phyloP scores from a whole-genome alignment of 2,113 vertebrate genomes.

The Carettochelys insculpta region DNA sequence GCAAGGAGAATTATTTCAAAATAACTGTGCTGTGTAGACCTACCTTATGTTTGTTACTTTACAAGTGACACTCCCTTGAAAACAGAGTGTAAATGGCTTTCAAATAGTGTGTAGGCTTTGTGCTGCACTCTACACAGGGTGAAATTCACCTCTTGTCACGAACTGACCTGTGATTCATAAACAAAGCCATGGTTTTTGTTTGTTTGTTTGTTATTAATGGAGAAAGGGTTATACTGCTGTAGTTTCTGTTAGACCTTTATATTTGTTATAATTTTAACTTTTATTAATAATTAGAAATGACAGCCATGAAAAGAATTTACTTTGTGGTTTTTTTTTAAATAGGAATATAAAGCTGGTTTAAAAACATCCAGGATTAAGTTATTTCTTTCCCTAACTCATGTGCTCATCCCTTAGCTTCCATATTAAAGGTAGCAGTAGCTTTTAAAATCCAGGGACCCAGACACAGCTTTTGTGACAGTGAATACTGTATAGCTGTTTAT shows the following conservation, averaged over 20 bases:
- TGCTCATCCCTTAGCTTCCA: neutral
- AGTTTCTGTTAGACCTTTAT: neutral
- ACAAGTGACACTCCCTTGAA: neutral
- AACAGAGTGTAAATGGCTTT: neutral
- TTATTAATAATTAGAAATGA: neutral
- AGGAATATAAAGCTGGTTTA: neutral
- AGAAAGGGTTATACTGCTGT: neutral
- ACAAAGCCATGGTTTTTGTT: too few relatives aligned
- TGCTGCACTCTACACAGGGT: neutral
- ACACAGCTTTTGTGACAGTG: neutral
- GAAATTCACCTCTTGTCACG: neutral
- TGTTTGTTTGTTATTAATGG: neutral
- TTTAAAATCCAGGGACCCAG: neutral
- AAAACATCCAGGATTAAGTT: neutral
- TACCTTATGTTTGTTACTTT: neutral
- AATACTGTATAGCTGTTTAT: neutral
- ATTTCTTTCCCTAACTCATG: neutral
- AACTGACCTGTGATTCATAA: neutral
- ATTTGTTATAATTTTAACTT: neutral
- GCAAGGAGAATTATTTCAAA: too few relatives aligned
- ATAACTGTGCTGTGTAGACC: too few relatives aligned
- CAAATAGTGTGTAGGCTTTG: neutral
- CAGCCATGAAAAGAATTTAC: neutral
- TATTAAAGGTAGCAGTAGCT: neutral
- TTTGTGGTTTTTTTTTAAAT: neutral